Evolutionary conservation across 2,888 invertebrate species (phyloP), one percentile per base, ranked within the genome.

Genomic region (Nipponacmea schrenckii): DNA sequence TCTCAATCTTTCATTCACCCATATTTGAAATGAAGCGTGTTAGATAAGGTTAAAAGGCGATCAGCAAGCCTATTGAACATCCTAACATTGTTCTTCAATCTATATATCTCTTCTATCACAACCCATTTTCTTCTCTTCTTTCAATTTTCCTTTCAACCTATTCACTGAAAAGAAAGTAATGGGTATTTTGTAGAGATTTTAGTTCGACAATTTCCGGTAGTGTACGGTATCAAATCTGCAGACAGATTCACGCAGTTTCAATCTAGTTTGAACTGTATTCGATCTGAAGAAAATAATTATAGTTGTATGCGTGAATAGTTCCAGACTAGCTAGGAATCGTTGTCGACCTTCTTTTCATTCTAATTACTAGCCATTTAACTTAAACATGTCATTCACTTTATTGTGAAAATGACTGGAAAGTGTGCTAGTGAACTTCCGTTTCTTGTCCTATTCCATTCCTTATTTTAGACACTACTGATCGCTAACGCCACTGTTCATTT

Each of bases 401-500:
- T 56, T 56, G 56, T 56, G 56, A 56, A 56, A 20, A 24, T 24
- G 24, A 24, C 20, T 56, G 20, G 20, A 56, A 56, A 24, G 20
- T 56, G 56, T 56, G 56, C 56, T 24, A 56, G 20, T 56, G 20
- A 56, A 56, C 56, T 56, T 56, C 56, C 56, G 56, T 56, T 56
- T 56, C 56, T 56, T 56, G 56, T 56, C 56, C 56, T 20, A 24
- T 24, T 56, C 56, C 56, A 56, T 56, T 56, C 20, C 56, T 56
- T 20, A 56, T 56, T 56, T 56, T 56, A 56, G 56, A 56, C 56
- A 24, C 56, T 24, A 56, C 56, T 56, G 56, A 56, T 56, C 20
- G 24, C 56, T 56, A 56, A 56, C 56, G 56, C 56, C 56, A 56
- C 56, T 56, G 56, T 56, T 56, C 56, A 56, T 56, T 56, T 56